Evolutionary conservation across 2,797 vertebrate genomes (phyloP), one percentile per base, ranked within the genome.

Genomic region (Myripristis jacobus): DNA sequence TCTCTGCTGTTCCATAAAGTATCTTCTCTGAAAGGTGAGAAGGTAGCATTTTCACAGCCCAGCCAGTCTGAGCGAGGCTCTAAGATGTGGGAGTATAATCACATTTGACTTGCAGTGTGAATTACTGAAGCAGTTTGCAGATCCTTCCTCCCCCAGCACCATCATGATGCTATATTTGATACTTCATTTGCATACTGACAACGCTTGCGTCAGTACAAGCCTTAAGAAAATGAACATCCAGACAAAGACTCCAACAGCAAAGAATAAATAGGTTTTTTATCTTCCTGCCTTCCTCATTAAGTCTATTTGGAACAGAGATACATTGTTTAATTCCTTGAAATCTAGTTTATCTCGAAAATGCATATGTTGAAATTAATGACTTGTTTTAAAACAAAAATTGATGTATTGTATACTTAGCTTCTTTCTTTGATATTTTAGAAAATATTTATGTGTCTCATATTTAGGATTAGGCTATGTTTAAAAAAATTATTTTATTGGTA

Each of bases 91-190:
- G 81, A 81, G 74, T 54, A 12, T 85, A 87, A 91, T 88, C 85
- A 77, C 90, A 86, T 90, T 87, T 81, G 89, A 81, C 75, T 83
- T 41, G 73, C 56, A 48, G 86, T 83, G 88, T 75, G 78, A 87
- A 85, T 82, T 74, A 70, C 71, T 65, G 70, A 58, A 59, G 82
- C 62, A 38, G 77, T 63, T 61, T 77, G 55, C 36, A 25, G 41
- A 60, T 76, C 59, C 48, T 55, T 64, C 77, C 77, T 78, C 73
- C 31, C 81, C 83, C 82, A 46, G 71, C 34, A 43, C 65, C 11
- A 6, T 71, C 65, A 64, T 9, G 19, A 70, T 75, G 67, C 81
- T 83, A 73, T 85, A 80, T 89, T 87, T 82, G 71, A 83, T 77
- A 24, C 66, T 60, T 86, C 15, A 88, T 89, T 89, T 90, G 86